Conservation (phyloP, 2,888 invertebrate genomes). For the Platycnemis pennipes region DNA sequence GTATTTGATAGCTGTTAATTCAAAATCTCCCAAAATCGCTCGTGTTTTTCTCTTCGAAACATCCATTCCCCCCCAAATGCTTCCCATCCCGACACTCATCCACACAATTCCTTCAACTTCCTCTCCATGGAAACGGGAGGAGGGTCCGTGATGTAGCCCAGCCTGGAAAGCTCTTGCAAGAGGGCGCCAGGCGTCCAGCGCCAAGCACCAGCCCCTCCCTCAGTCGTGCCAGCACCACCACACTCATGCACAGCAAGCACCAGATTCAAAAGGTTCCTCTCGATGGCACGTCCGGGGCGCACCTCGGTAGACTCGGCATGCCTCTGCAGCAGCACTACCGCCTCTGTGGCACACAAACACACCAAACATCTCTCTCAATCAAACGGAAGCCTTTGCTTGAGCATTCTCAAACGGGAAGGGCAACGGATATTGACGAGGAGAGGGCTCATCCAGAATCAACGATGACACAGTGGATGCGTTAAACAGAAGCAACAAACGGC, state of each 20-base stretch:
- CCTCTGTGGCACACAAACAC: background rate
- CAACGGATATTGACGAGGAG: background rate
- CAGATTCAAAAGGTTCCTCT: background rate
- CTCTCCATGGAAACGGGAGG: background rate
- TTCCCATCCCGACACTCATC: too few species aligned
- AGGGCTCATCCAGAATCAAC: background rate
- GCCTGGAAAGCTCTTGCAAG: background rate
- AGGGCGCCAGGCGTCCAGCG: background rate
- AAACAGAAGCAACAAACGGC: too few species aligned
- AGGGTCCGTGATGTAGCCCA: background rate
- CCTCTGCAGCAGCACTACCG: background rate
- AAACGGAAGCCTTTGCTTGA: background rate
- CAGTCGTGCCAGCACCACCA: too few species aligned
- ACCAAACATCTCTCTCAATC: background rate
- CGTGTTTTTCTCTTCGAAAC: too few species aligned
- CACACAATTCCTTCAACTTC: background rate
- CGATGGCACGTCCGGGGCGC: background rate
- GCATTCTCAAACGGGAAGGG: background rate
- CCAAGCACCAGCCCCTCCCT: background rate
- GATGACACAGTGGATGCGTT: background rate
- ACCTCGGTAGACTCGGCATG: background rate
- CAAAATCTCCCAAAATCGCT: too few species aligned
- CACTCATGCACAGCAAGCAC: background rate
- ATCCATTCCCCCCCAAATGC: too few species aligned
- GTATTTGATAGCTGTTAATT: too few species aligned